Evolutionary conservation across 2,888 invertebrate genomes (phyloP), one percentile per base, ranked within the genome.

Genomic region (Myopa tessellatipennis): DNA sequence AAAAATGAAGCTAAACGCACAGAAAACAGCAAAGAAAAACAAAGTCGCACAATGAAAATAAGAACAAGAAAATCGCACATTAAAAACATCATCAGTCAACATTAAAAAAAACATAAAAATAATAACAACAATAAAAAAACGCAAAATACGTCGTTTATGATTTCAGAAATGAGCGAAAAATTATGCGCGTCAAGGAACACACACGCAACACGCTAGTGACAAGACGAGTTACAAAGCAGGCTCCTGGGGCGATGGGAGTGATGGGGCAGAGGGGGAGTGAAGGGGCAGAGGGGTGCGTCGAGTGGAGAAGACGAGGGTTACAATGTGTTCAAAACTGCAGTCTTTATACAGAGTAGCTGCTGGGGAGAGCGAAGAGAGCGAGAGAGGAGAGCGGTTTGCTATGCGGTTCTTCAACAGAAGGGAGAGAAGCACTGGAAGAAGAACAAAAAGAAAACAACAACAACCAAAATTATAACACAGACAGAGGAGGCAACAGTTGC

Each of bases 131-230:
- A 45, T 45, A 45, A 10, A 10, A 10, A 45, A 45, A 55, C 18
- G 52, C 65, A 55, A 74, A 74, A 36, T 50, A 67, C n/a, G 16
- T 34, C 67, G 55, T 67, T 74, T 74, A 67, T 67, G 74, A 74
- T 52, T 74, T 74, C 8, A 26, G 61, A 40, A 73, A 73, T 38
- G 73, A 61, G 73, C 73, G 73, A 73, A 73, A 72, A 73, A 60
- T 72, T 72, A 72, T 58, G 7, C 58, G 60, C 72, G 58, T 72
- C 60, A 72, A 71, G 34, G 58, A 71, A 71, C 55, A 72, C 72
- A 58, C 40, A 72, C 72, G 34, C 40, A 60, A 38, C 71, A 58
- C 6, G 38, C 18, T 7, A 58, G 38, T 34, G n/a, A 40, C 18
- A 52, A 0, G 38, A 14, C 26, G 34, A 1, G 26, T 12, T 18